Percentiles rank a stretch among this genome's conserved stretches.
phyloP scores from a whole-genome alignment of 1,140 invertebrate species.

The Lutraria rhynchaena region DNA sequence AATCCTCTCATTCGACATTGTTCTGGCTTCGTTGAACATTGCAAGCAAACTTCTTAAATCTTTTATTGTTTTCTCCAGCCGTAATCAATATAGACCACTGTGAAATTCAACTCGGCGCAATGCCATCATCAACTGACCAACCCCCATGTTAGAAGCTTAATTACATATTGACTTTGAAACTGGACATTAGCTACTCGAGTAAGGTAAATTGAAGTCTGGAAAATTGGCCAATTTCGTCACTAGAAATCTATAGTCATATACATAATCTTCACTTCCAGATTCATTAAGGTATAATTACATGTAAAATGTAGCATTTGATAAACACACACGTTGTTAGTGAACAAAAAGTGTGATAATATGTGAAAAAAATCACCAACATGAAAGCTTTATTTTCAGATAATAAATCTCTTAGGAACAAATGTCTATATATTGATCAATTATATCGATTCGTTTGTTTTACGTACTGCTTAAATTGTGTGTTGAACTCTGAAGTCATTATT shows the following conservation, averaged over 20 bases:
- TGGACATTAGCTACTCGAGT: slow-evolving; percentile 42
- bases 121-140: slow-evolving; percentile 36
- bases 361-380: too few species aligned
- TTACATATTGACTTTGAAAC: slow-evolving; percentile 51
- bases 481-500: too few species aligned
- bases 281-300: slow-evolving; percentile 20
- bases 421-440: too few species aligned
- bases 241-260: background rate
- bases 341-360: too few species aligned
- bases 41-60: slow-evolving; percentile 25
- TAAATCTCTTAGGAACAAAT: too few species aligned
- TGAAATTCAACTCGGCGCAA: slow-evolving; percentile 43
- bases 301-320: slow-evolving; percentile 14
- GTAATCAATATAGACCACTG: slow-evolving; percentile 22
- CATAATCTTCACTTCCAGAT: too few species aligned
- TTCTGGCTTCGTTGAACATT: slow-evolving; percentile 38
- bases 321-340: slow-evolving; percentile 5
- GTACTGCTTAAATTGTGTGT: too few species aligned
- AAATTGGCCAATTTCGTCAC: slow-evolving; percentile 45
- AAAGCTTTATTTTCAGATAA: too few species aligned
- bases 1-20: slow-evolving; percentile 23
- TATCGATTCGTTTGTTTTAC: too few species aligned
- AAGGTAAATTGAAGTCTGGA: slow-evolving; percentile 38
- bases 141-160: slow-evolving; percentile 8
- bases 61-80: slow-evolving; percentile 46